Evolutionary conservation across 2,888 invertebrate genomes (phyloP), one percentile per base, ranked within the genome.

Genomic region (Syrphus vitripennis): DNA sequence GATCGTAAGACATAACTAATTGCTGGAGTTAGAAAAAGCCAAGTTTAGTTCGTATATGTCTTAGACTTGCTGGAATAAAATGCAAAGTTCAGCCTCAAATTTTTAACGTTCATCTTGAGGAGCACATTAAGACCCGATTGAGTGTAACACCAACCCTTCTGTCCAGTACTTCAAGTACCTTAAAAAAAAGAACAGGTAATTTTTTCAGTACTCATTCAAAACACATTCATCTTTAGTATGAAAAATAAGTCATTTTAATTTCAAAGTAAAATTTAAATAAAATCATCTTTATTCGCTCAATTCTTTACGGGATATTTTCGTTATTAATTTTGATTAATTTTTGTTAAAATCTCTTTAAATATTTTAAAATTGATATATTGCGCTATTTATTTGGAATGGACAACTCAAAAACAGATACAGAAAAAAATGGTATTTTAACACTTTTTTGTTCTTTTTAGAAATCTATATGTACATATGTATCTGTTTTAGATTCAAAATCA

Each of bases 331-430:
- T 40, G 16, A 26, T 50, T 48, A 48, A 19, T 45, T 71, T 40
- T 50, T 74, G 21, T 53, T 34, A 42, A 84, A 72, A 53, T 57
- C 29, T 57, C 24, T 16, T 21, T 48, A 45, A 42, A 70, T 3
- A 21, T 45, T 24, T 59, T 31, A 57, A 84, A 84, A 84, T 80
- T 84, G 9, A 55, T 65, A 21, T 34, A 65, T 63, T 63, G 42
- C 37, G 42, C 34, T 48, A 63, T 42, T 77, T 59, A 10, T 31
- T 45, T 31, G 69, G 40, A 31, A 86, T 81, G 81, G 61, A 72
- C 14, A n/a, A 12, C 12, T 2, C 29, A 12, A 77, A 63, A 31
- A 34, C 6, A 4, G 67, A 63, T 12, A 7, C 45, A 3, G 48
- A 40, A 14, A 69, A 74, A 26, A 57, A 9, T n/a, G 84, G 81